Conservation (phyloP, 2,113 vertebrate genomes). For the Solenodon paradoxus region DNA sequence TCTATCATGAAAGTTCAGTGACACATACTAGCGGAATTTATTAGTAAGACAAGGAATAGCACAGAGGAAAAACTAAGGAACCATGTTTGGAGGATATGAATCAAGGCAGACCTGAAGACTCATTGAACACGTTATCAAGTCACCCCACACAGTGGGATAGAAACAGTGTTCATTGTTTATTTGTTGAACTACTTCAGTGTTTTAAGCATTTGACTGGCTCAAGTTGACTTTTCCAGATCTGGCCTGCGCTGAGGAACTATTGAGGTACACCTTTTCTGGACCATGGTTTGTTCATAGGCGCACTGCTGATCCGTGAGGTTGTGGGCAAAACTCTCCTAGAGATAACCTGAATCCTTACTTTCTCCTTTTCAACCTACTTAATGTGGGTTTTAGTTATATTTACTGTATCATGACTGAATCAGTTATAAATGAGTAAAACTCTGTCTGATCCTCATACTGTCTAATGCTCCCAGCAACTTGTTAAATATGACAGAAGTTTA, state of each 20-base stretch:
- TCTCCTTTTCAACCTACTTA: neutral
- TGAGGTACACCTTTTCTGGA: too few species aligned
- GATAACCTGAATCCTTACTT: neutral
- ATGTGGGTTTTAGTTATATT: neutral
- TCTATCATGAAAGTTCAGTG: neutral
- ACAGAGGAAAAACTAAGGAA: neutral
- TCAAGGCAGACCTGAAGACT: neutral
- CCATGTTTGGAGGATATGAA: neutral
- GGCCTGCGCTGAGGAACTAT: neutral
- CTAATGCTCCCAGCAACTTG: neutral
- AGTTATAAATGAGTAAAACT: neutral
- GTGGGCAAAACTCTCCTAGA: neutral
- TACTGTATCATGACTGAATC: neutral
- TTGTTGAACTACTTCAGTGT: neutral
- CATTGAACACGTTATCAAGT: neutral
- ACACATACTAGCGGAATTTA: neutral
- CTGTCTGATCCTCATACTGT: neutral
- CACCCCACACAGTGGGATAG: neutral
- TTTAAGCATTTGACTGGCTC: neutral
- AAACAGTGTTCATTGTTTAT: neutral
- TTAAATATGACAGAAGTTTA: neutral
- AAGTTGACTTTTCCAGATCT: neutral
- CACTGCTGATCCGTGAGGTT: neutral
- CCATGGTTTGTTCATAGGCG: neutral
- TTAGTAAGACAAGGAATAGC: neutral